Conservation (phyloP, 2,888 invertebrate genomes). For the Desoria tigrina region DNA sequence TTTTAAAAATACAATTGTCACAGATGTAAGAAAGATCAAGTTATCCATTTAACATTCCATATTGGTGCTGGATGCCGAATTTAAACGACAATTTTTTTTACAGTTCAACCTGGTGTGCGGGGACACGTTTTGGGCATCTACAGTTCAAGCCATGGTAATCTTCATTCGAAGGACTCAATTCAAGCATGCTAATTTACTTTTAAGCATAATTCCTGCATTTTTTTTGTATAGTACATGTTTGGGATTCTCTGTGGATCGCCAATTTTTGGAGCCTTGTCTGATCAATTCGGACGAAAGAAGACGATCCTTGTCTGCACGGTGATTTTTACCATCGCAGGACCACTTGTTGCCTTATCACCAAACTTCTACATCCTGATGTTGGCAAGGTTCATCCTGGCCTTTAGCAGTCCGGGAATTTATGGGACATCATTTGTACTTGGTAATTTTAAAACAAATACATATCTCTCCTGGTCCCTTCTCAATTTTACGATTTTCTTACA, state of each 20-base stretch:
- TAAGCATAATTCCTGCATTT: background rate
- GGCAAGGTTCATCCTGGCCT: constrained; percentile 45
- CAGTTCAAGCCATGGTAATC: constrained; percentile 39
- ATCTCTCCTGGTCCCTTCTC: background rate
- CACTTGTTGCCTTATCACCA: constrained; percentile 36
- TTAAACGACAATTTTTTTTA: constrained; percentile 10
- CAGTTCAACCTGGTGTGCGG: constrained; percentile 45
- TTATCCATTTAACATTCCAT: background rate
- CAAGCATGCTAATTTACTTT: background rate
- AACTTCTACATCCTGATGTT: constrained; percentile 42
- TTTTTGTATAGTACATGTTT: constrained; percentile 43
- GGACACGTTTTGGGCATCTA: constrained; percentile 32
- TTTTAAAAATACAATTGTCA: constrained; percentile 48
- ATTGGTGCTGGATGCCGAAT: background rate
- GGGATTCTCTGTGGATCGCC: constrained; percentile 48
- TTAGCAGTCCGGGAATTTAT: constrained; percentile 45
- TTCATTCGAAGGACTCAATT: too few relatives aligned
- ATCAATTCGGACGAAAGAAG: constrained; percentile 43
- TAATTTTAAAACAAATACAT: constrained; percentile 16
- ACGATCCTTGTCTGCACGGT: constrained; percentile 36
- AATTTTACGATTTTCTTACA: background rate
- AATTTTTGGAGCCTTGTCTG: constrained; percentile 48
- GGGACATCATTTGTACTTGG: constrained; percentile 49
- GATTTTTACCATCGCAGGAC: constrained; percentile 43
- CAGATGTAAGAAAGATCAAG: constrained; percentile 14